A percentile compares a stretch with the other conserved stretches of the same genome.
Evolutionary conservation across 64 coral and sea anemone genomes (phyloP).

Genomic region (Cladopsammia gracilis): DNA sequence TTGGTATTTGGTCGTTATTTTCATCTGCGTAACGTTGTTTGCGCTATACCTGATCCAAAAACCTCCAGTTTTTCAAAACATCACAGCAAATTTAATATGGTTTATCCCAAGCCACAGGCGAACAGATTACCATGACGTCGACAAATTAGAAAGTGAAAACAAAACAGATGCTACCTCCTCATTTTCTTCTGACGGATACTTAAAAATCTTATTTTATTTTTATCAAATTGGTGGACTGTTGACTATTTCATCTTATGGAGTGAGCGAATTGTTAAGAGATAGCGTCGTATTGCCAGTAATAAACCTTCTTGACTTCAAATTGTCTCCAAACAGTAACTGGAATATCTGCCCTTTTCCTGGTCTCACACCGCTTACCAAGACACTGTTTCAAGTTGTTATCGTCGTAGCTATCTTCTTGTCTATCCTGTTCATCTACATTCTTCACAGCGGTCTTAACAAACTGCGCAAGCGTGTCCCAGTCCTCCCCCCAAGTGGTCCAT

Average conservation of each 20-base stretch:
- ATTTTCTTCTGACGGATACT: slow-evolving; percentile 25
- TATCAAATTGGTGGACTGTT: slow-evolving; percentile 62
- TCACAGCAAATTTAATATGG: slow-evolving; percentile 7
- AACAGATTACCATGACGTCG: background rate
- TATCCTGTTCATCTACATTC: too few relatives aligned
- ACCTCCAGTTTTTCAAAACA: slow-evolving; percentile 18
- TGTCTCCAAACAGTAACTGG: background rate
- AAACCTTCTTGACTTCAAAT: slow-evolving; percentile 22
- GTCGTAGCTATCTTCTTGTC: too few relatives aligned
- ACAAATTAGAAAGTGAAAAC: background rate
- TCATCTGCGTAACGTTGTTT: background rate
- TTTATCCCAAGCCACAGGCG: background rate
- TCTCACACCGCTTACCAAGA: too few relatives aligned
- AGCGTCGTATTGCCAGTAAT: background rate
- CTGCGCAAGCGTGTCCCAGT: too few relatives aligned
- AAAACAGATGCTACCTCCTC: too few relatives aligned
- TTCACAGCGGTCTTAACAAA: too few relatives aligned
- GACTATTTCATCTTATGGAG: background rate
- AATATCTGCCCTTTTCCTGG: slow-evolving; percentile 40
- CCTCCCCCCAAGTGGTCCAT: slow-evolving; percentile 38
- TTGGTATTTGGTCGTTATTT: slow-evolving; percentile 3
- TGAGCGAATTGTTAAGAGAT: background rate
- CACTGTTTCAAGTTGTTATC: too few relatives aligned
- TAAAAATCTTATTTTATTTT: slow-evolving; percentile 73
- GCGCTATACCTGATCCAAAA: slow-evolving; percentile 21